Evolutionary conservation across 2,888 invertebrate species (phyloP), one percentile per base, ranked within the genome.

Genomic region (Mechanitis messenoides): DNA sequence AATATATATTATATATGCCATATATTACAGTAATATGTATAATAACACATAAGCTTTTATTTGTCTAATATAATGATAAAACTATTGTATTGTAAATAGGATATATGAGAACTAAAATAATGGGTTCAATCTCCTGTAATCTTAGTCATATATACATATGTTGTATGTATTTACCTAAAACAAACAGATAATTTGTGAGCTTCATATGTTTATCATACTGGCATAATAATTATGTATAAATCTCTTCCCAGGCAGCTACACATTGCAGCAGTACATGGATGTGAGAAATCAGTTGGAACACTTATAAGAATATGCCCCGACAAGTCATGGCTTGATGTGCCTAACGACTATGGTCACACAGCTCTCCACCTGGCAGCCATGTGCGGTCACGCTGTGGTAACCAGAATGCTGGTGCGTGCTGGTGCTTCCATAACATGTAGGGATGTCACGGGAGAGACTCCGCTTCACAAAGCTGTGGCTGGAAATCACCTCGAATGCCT

Each of bases 281-380:
- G 93, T 76, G 89, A 92, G 65, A 94, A 95, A 74, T 93, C 94
- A 65, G 93, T 95, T 0, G 91, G 93, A 69, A 93, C 93, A 57
- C 91, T 97, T 56, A 94, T 97, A 72, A 92, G 93, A 66, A 90
- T 95, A 78, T 94, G 95, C 64, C 96, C 96, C 45, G 93, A 95
- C 83, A 94, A 94, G 59, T 92, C 92, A 56, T 92, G 95, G 64
- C 87, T 98, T 53, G 94, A 97, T 80, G 92, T 96, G 46, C 91
- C 92, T 58, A 98, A 98, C 84, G 94, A 96, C 84, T 91, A 93
- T 61, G 93, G 93, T 5, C 94, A 95, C 74, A 94, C 97, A 1
- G 94, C 97, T 0, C 85, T 98, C n/a, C 97, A 98, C 85, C 86
- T 97, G 66, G 96, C 97, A 0, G 95, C 96, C 1, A 87, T 95